Evolutionary conservation across 2,888 invertebrate genomes (phyloP), one percentile per base, ranked within the genome.

Genomic region (Acronicta aceris): DNA sequence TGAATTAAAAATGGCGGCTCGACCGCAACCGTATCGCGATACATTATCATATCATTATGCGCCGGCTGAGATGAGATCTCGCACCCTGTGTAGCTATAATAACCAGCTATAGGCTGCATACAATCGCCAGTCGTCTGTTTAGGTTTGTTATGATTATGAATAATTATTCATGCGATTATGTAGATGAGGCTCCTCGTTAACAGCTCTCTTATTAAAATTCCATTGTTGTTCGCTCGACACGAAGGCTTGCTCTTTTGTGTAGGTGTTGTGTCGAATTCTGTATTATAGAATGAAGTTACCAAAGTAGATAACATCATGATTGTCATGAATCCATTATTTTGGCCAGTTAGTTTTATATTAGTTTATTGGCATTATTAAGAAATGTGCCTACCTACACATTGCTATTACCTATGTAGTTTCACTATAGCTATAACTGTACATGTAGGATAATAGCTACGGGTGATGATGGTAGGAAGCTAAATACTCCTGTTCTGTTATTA

Each of bases 161-260:
- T 90, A 89, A 90, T 90, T 87, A 89, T 89, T 86, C 85, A 91
- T 90, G 88, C 88, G 86, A 89, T 92, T 93, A 94, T 92, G 92
- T 86, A 89, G 86, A 93, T 91, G 84, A 76, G 82, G 78, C 86
- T 87, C 82, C 86, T 89, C 86, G 88, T 88, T 91, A 90, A 89
- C 89, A 82, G 83, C 81, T 81, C 77, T 71, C 89, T 90, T 90
- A 92, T 93, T 93, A 90, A 90, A 90, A 93, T 93, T 91, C 92
- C 87, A 87, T 92, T 92, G 91, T 90, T 82, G 82, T 81, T 82
- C 81, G 79, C 76, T 82, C 84, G 81, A 83, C 87, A 83, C 86
- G 86, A 84, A 82, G 79, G 72, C 79, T 81, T 71, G 81, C 74
- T 85, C 84, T 86, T 86, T 89, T 90, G 86, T 89, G 81, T 83